Conservation (phyloP, 2,113 vertebrate species). For the Oryzias melastigma region DNA sequence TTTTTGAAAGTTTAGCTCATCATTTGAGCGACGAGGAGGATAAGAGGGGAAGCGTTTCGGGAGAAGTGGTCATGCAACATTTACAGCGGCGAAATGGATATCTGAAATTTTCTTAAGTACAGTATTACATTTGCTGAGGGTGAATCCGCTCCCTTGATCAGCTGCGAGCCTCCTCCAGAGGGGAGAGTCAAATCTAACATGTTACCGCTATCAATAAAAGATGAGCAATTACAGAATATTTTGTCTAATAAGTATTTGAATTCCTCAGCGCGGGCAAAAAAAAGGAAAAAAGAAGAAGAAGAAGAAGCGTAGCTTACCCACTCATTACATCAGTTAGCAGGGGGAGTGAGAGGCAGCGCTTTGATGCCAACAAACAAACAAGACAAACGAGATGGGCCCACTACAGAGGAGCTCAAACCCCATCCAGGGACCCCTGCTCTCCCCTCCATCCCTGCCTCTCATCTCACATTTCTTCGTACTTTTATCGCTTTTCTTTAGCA, state of each 20-base stretch:
- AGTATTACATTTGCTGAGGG: conserved; percentile 65
- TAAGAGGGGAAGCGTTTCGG: conserved; percentile 67
- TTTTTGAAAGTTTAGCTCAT: conserved; percentile 15
- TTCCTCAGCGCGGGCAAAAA: conserved; percentile 61
- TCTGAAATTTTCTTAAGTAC: conserved; percentile 75
- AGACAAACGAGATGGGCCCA: conserved; percentile 72
- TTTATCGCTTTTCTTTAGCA: conserved; percentile 29
- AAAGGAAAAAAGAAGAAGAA: conserved; percentile 12
- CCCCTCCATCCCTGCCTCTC: conserved; percentile 22
- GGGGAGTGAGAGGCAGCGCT: conserved; percentile 67
- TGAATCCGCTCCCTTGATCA: conserved; percentile 73
- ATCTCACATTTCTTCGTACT: conserved; percentile 50
- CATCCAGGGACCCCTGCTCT: conserved; percentile 63
- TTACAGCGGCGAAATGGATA: conserved; percentile 64
- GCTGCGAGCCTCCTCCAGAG: conserved; percentile 66
- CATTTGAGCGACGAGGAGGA: conserved; percentile 60
- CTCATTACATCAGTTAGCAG: conserved; percentile 74
- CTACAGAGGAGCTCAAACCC: conserved; percentile 63
- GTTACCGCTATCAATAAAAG: conserved; percentile 78
- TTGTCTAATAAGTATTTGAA: conserved; percentile 80
- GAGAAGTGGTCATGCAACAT: conserved; percentile 68
- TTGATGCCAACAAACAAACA: conserved; percentile 78
- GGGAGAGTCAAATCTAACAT: conserved; percentile 70
- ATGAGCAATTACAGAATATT: conserved; percentile 80
- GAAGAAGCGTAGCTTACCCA: conserved; percentile 68